A percentile compares a stretch with the other conserved stretches of the same genome.
These are phyloP conservation scores for Gerris lacustris DNA, from an alignment of 2,888 invertebrate genomes.

Conservation along the genomic window DNA sequence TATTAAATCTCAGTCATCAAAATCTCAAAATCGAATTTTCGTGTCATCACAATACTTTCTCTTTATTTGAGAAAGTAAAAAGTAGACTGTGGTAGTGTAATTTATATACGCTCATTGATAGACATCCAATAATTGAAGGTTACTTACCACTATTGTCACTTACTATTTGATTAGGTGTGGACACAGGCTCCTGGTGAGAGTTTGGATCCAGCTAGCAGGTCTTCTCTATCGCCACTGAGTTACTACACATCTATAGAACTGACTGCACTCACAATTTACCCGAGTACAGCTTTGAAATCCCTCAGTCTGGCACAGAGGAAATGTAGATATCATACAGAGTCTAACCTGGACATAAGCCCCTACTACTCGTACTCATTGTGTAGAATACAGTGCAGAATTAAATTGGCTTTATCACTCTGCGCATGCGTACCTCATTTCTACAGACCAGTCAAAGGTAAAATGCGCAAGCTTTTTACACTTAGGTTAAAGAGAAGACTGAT, in stretches of 20 bases:
- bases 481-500: slow-evolving; percentile 7
- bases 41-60: too few species aligned
- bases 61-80: too few species aligned
- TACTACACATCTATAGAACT: slow-evolving; percentile 48
- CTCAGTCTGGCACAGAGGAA: slow-evolving; percentile 34
- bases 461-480: neutral
- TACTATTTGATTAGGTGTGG: slow-evolving; percentile 40
- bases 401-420: slow-evolving; percentile 34
- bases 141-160: too few species aligned
- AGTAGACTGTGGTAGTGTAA: too few species aligned
- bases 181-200: slow-evolving; percentile 56
- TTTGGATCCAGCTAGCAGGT: slow-evolving; percentile 49
- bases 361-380: slow-evolving; percentile 36
- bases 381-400: slow-evolving; percentile 36
- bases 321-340: slow-evolving; percentile 34
- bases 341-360: slow-evolving; percentile 33
- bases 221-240: slow-evolving; percentile 34
- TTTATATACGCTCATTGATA: too few species aligned
- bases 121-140: too few species aligned
- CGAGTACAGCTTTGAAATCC: slow-evolving; percentile 41
- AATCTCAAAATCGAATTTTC: too few species aligned
- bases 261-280: slow-evolving; percentile 47
- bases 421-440: slow-evolving; percentile 37
- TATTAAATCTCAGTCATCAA: too few species aligned
- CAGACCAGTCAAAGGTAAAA: slow-evolving; percentile 27